phyloP scores from a whole-genome alignment of 2,113 vertebrate genomes.

The Pseudonaja textilis region DNA sequence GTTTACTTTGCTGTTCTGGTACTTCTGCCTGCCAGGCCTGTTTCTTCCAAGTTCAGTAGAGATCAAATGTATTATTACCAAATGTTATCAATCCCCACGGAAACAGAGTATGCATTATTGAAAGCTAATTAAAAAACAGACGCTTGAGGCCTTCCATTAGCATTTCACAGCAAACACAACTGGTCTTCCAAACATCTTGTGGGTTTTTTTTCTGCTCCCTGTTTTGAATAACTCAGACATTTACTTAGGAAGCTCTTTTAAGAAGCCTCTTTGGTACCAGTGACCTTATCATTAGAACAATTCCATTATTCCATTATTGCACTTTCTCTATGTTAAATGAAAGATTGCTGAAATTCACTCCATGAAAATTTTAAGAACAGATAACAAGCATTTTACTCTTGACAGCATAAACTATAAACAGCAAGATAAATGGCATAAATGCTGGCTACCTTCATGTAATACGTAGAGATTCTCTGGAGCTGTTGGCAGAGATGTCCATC shows the following conservation, averaged over 20 bases:
- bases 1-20: neutral
- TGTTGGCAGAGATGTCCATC: slow-evolving; percentile 45
- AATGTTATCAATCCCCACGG: slow-evolving; percentile 21
- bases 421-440: slow-evolving; percentile 39
- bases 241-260: slow-evolving; percentile 47
- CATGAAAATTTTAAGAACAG: slow-evolving; percentile 47
- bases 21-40: neutral
- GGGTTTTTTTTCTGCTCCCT: slow-evolving; percentile 35
- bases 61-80: slow-evolving; percentile 38
- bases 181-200: slow-evolving; percentile 14
- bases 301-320: slow-evolving; percentile 56
- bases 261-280: slow-evolving; percentile 42
- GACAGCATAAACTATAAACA: slow-evolving; percentile 46
- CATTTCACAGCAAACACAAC: slow-evolving; percentile 9
- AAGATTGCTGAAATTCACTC: slow-evolving; percentile 47
- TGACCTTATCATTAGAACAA: slow-evolving; percentile 51
- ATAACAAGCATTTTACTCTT: slow-evolving; percentile 47
- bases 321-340: slow-evolving; percentile 54
- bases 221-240: slow-evolving; percentile 50
- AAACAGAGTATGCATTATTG: slow-evolving; percentile 27
- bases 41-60: slow-evolving; percentile 8
- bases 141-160: slow-evolving; percentile 17
- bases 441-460: slow-evolving; percentile 34
- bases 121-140: slow-evolving; percentile 10
- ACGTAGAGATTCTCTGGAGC: slow-evolving; percentile 37